Conservation (phyloP, 2,888 invertebrate species). For the Griposia aprilina region DNA sequence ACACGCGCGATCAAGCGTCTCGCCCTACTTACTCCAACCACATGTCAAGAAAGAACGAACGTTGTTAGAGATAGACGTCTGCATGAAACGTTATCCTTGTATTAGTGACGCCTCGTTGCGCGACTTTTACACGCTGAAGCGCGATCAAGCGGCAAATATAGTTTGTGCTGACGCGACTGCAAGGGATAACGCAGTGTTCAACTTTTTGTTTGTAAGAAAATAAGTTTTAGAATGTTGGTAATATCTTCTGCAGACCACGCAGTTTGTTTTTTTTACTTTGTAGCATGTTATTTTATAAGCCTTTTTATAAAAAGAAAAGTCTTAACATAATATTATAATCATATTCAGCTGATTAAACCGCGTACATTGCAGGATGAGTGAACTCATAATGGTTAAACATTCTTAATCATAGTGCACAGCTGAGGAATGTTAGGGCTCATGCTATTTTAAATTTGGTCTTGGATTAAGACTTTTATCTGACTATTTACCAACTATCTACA, state of each 20-base stretch:
- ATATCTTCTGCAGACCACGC: not conserved
- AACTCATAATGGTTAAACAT: not conserved
- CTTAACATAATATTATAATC: no score
- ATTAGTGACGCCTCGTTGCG: conserved; percentile 59
- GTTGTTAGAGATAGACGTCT: conserved; percentile 56
- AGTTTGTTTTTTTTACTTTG: not conserved
- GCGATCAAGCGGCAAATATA: conserved; percentile 55
- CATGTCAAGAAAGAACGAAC: conserved; percentile 38
- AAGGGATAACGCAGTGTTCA: conserved; percentile 28
- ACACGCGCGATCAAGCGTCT: conserved; percentile 36
- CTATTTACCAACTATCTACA: not conserved
- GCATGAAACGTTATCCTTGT: conserved; percentile 61
- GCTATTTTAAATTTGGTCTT: not conserved
- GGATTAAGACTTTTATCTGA: no score
- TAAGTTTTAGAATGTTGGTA: conserved; percentile 14
- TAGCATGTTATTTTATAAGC: not conserved
- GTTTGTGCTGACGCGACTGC: conserved; percentile 43
- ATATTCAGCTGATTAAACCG: not conserved
- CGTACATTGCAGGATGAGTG: not conserved
- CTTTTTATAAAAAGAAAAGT: not conserved
- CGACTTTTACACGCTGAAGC: conserved; percentile 46
- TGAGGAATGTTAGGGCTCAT: not conserved
- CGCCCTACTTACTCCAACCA: conserved; percentile 28
- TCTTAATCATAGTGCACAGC: not conserved
- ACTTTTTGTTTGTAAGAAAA: conserved; percentile 21